phyloP scores from a whole-genome alignment of 2,888 invertebrate species.

The Leptinotarsa rubiginosa region DNA sequence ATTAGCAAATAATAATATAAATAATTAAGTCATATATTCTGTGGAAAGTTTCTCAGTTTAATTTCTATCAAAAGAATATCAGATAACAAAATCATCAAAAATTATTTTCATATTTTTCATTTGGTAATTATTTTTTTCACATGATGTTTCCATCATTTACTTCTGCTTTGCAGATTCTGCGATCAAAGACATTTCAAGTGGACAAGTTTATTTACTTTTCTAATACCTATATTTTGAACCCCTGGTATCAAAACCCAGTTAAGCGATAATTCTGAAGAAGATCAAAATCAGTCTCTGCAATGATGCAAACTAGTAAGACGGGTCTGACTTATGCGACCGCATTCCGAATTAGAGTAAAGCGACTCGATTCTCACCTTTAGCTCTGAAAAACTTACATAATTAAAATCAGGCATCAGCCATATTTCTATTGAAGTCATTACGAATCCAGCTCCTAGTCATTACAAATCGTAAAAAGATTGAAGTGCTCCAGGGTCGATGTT shows the following conservation, averaged over 20 bases:
- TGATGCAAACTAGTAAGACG: slow-evolving; percentile 16
- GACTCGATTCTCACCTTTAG: slow-evolving; percentile 49
- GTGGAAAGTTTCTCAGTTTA: no score
- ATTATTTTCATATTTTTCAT: no score
- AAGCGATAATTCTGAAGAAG: background rate
- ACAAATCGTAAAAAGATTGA: slow-evolving; percentile 22
- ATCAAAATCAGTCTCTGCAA: slow-evolving; percentile 24
- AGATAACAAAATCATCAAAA: no score
- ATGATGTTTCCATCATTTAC: no score
- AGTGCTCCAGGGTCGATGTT: slow-evolving; percentile 36
- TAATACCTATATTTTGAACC: background rate
- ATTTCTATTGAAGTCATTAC: slow-evolving; percentile 42
- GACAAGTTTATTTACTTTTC: background rate
- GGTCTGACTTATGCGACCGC: slow-evolving; percentile 46
- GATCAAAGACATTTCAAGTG: background rate
- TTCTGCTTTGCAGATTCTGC: no score
- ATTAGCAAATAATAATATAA: no score
- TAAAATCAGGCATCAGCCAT: slow-evolving; percentile 48
- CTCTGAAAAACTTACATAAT: slow-evolving; percentile 50
- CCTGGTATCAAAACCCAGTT: background rate
- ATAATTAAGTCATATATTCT: no score
- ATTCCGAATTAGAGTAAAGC: slow-evolving; percentile 53
- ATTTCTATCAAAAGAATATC: no score
- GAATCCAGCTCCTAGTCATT: slow-evolving; percentile 27
- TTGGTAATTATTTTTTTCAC: no score